Evolutionary conservation across 1,140 invertebrate species (phyloP).

Genomic region (Microvelia longipes): DNA sequence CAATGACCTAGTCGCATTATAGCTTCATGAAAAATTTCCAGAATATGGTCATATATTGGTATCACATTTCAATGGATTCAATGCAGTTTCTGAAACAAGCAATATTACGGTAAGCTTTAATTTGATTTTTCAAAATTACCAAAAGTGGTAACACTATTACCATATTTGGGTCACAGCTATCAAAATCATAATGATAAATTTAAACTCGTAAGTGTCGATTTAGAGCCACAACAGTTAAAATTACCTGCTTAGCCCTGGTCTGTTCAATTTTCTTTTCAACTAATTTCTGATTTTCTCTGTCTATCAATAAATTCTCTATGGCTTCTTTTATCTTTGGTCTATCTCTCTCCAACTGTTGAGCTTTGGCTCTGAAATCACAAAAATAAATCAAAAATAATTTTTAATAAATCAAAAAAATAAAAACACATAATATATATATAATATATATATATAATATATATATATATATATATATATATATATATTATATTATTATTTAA

Average conservation of each 20-base stretch:
- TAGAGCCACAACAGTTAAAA: background rate
- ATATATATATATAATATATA: background rate
- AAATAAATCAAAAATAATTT: background rate
- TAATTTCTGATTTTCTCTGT: constrained; percentile 7
- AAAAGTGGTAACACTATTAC: too few relatives aligned
- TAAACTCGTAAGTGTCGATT: background rate
- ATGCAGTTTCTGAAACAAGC: too few relatives aligned
- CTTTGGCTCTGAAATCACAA: background rate
- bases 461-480: background rate
- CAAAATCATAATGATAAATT: too few relatives aligned
- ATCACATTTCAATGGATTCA: too few relatives aligned
- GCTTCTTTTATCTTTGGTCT: constrained; percentile 4
- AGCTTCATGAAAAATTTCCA: too few relatives aligned
- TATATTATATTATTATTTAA: background rate
- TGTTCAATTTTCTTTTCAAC: constrained; percentile 8
- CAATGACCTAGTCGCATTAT: too few relatives aligned
- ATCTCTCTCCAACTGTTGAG: background rate
- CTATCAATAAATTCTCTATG: background rate
- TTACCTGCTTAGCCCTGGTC: constrained; percentile 4
- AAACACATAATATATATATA: background rate
- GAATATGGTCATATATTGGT: too few relatives aligned
- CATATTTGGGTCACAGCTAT: too few relatives aligned
- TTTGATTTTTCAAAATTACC: too few relatives aligned
- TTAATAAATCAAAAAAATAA: background rate
- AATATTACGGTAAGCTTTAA: too few relatives aligned